phyloP scores from a whole-genome alignment of 2,113 vertebrate genomes.

The Nanorana parkeri region DNA sequence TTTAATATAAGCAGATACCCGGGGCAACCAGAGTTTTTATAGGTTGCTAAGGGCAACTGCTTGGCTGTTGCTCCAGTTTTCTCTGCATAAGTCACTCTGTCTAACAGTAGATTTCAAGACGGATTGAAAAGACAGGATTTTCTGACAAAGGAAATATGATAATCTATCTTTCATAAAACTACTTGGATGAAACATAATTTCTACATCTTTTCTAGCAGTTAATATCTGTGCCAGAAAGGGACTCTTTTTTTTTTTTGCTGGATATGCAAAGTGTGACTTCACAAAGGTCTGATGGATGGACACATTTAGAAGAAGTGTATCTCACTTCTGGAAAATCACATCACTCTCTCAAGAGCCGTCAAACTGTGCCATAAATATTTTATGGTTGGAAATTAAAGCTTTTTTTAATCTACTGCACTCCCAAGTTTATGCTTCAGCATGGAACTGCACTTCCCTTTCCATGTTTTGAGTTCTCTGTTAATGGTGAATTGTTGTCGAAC shows the following conservation, averaged over 20 bases:
- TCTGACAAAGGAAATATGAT: constrained; percentile 46
- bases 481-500: not conserved
- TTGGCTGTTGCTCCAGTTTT: too few species aligned
- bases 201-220: constrained; percentile 21
- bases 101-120: too few species aligned
- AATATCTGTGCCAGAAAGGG: constrained; percentile 39
- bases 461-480: not conserved
- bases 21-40: too few species aligned
- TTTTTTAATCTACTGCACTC: constrained; percentile 39
- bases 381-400: constrained; percentile 41
- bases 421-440: not conserved
- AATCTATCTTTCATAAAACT: constrained; percentile 28
- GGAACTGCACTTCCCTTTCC: not conserved
- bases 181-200: constrained; percentile 45
- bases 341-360: constrained; percentile 49
- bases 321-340: constrained; percentile 49
- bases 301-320: constrained; percentile 45
- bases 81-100: too few species aligned
- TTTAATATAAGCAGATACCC: too few species aligned
- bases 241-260: constrained; percentile 1
- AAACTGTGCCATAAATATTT: constrained; percentile 54
- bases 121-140: not conserved
- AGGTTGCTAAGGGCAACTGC: too few species aligned
- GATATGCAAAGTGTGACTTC: constrained; percentile 50
- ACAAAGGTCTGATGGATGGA: constrained; percentile 45